Evolutionary conservation across 2,797 vertebrate species (phyloP).

Genomic region (Champsocephalus gunnari): DNA sequence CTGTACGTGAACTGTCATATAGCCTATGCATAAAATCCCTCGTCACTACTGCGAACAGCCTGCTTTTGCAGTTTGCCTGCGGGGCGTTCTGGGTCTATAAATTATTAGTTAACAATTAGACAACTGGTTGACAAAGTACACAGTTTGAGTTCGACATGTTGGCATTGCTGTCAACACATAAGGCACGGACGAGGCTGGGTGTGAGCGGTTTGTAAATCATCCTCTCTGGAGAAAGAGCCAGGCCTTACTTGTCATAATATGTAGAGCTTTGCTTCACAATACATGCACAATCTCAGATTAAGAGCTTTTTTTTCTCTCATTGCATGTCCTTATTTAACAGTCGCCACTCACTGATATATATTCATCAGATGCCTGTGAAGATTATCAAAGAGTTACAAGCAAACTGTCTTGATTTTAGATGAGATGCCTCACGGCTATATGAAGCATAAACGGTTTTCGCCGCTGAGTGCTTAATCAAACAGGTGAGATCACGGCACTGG

Average conservation of each 20-base stretch:
- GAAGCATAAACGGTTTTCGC: slow-evolving; percentile 70
- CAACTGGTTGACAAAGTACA: slow-evolving; percentile 73
- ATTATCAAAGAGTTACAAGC: slow-evolving; percentile 32
- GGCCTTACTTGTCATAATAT: background rate
- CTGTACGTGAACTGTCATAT: slow-evolving; percentile 51
- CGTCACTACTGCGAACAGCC: slow-evolving; percentile 44
- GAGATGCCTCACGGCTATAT: slow-evolving; percentile 47
- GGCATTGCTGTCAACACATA: slow-evolving; percentile 74
- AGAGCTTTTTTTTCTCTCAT: background rate
- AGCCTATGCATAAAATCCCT: slow-evolving; percentile 62
- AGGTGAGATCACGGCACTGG: slow-evolving; percentile 63
- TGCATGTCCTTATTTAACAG: slow-evolving; percentile 29
- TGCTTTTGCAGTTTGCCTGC: slow-evolving; percentile 59
- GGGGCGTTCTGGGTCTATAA: slow-evolving; percentile 75
- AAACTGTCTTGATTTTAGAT: slow-evolving; percentile 38
- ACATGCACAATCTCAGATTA: background rate
- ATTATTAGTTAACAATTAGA: slow-evolving; percentile 83
- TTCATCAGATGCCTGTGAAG: slow-evolving; percentile 27
- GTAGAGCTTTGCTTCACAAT: slow-evolving; percentile 1
- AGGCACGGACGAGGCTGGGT: slow-evolving; percentile 42
- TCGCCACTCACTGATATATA: slow-evolving; percentile 15
- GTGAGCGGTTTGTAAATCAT: slow-evolving; percentile 78
- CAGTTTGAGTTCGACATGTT: slow-evolving; percentile 71
- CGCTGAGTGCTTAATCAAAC: slow-evolving; percentile 51
- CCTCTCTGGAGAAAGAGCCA: slow-evolving; percentile 16